These are phyloP conservation scores for Dicentrarchus labrax DNA, from an alignment of 2,113 vertebrate species.

Conservation along the genomic window DNA sequence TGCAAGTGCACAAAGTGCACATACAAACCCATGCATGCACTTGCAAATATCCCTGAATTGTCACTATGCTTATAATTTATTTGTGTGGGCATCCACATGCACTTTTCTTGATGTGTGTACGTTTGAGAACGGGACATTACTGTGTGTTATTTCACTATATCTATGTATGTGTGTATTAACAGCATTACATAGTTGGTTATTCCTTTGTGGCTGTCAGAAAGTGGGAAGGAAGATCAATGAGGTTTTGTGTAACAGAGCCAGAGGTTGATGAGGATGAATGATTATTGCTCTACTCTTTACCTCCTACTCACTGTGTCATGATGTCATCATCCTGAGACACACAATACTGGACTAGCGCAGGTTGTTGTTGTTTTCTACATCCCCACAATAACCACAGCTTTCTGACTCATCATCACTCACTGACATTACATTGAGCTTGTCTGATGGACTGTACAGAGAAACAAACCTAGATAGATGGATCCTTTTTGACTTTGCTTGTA, in stretches of 20 bases:
- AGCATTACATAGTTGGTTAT: conserved; percentile 53
- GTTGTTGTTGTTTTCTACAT: conserved; percentile 53
- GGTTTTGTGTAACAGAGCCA: conserved; percentile 62
- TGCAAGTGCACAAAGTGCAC: conserved; percentile 31
- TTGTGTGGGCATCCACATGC: conserved; percentile 29
- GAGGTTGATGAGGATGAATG: conserved; percentile 70
- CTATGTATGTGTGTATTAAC: conserved; percentile 40
- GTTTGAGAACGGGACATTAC: conserved; percentile 1
- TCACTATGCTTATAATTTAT: background rate
- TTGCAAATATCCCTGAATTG: conserved; percentile 12
- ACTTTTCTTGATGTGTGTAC: conserved; percentile 4
- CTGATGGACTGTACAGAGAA: conserved; percentile 19
- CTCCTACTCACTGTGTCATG: conserved; percentile 74
- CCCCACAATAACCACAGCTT: conserved; percentile 28
- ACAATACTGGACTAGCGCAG: conserved; percentile 23
- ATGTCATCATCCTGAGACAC: conserved; percentile 76
- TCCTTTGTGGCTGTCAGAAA: conserved; percentile 60
- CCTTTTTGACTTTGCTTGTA: conserved; percentile 2
- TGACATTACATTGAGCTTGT: conserved; percentile 17
- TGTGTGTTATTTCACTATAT: background rate
- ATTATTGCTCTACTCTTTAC: conserved; percentile 71
- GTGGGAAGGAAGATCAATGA: conserved; percentile 69
- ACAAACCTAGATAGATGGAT: conserved; percentile 20
- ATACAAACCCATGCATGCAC: background rate
- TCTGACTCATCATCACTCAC: conserved; percentile 57